Base-by-base conservation (phyloP, 2,113 vertebrate species). In the Puntigrus tetrazona region DNA sequence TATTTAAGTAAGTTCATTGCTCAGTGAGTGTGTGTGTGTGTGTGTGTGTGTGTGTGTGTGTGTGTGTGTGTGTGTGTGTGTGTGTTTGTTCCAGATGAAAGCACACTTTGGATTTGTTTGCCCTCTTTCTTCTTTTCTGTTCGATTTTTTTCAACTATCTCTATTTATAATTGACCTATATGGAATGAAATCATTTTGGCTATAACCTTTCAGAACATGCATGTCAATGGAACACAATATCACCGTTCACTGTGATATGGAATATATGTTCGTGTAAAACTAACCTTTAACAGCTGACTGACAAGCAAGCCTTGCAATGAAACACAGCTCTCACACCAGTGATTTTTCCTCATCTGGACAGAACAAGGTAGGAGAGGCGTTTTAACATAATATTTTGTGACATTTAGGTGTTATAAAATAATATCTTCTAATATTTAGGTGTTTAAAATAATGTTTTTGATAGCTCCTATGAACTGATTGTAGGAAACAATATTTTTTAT, bases 251-350 rank as follows among this genome's bases (percentile, higher is more conserved):
- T 31, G 43, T 29, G 1, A 47, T 18, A 50, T 47, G 72, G 72
- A 74, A 76, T 11, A 76, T 52, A 29, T 8, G 52, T 76, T 52
- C n/a, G n/a, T 77, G 73, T 5, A 34, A 59, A 38, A 25, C 34
- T 59, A 31, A 78, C 52, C 52, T 77, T 77, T 55, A 77, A 41
- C 47, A 13, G 27, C 4, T 34, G 27, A 52, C 20, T 76, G 43
- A 76, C 45, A 31, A 18, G 34, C 75, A 59, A 59, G 52, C 25
- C 73, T 31, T 52, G 16, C 3, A 4, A 27, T 7, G 22, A 41
- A 59, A 29, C 47, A 55, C 73, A 52, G 31, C 45, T 52, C 75
- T 57, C 76, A 78, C 52, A 41, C 52, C 52, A 41, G 3, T 78
- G 52, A 59, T 78, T 78, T 78, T 14, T 34, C 10, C 50, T 78